Conservation (phyloP, 2,797 vertebrate genomes). For the Hydrolagus colliei region DNA sequence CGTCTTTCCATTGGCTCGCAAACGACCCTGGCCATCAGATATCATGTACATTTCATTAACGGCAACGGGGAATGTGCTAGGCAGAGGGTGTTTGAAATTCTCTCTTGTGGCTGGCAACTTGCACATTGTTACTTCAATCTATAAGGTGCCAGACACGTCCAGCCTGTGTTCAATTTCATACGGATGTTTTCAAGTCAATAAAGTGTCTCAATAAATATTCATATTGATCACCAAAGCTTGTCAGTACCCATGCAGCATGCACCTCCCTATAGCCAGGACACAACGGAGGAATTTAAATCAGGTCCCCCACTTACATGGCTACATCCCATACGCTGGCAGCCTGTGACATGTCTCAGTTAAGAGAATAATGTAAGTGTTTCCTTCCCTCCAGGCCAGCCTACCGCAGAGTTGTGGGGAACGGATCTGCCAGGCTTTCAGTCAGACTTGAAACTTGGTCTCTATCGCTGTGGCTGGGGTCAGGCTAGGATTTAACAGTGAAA, state of each 20-base stretch:
- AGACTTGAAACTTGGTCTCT: too few species aligned
- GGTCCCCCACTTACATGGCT: too few species aligned
- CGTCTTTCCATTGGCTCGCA: constrained; percentile 5
- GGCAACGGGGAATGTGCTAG: constrained; percentile 16
- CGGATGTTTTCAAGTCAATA: constrained; percentile 25
- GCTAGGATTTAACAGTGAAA: too few species aligned
- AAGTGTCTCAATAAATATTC: constrained; percentile 32
- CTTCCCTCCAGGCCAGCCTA: too few species aligned
- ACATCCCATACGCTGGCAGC: too few species aligned
- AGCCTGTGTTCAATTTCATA: constrained; percentile 27
- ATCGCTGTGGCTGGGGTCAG: too few species aligned
- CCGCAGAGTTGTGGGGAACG: too few species aligned
- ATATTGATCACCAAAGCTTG: constrained; percentile 11
- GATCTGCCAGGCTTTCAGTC: too few species aligned
- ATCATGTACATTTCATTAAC: constrained; percentile 27
- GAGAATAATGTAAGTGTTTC: too few species aligned
- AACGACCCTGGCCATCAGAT: not conserved
- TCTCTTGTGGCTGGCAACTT: constrained; percentile 16
- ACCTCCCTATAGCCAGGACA: too few species aligned
- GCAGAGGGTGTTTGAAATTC: not conserved
- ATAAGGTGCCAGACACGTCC: constrained; percentile 7
- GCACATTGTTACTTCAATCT: not conserved
- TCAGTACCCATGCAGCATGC: not conserved
- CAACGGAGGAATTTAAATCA: too few species aligned
- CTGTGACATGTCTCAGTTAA: too few species aligned